Conservation (phyloP, 2,888 invertebrate genomes). For the Holacanthella duospinosa region DNA sequence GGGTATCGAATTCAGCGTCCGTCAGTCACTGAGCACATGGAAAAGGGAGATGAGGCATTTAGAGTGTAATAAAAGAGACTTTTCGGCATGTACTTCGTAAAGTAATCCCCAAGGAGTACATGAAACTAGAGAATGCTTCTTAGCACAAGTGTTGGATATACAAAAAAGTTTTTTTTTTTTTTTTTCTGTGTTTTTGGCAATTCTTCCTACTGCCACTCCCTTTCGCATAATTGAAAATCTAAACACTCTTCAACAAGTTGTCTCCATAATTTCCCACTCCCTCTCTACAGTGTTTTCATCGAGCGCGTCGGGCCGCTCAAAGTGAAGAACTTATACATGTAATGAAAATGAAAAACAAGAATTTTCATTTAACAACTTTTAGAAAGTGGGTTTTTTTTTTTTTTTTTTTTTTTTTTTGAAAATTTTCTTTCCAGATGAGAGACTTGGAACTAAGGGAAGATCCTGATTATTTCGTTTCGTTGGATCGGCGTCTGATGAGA, state of each 20-base stretch:
- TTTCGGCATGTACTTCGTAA: not conserved
- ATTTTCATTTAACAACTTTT: too few relatives aligned
- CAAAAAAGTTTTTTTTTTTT: too few relatives aligned
- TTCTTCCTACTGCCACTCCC: not conserved
- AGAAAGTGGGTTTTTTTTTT: too few relatives aligned
- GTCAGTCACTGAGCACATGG: not conserved
- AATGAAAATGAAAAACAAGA: not conserved
- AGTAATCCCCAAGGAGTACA: not conserved
- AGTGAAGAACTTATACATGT: too few relatives aligned
- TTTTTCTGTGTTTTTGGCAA: too few relatives aligned
- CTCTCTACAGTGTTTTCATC: too few relatives aligned
- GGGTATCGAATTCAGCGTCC: not conserved
- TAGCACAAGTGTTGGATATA: not conserved
- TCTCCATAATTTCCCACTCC: not conserved
- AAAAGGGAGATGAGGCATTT: not conserved
- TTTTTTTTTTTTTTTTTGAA: not conserved
- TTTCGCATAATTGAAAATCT: not conserved
- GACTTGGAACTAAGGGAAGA: not conserved
- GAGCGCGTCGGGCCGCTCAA: too few relatives aligned
- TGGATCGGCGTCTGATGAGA: too few relatives aligned
- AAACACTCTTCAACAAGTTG: not conserved
- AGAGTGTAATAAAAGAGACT: not conserved
- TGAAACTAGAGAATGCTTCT: not conserved
- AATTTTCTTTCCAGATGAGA: not conserved
- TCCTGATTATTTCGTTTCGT: not conserved